Percentiles rank a stretch among this genome's conserved stretches.
Evolutionary conservation across 1,140 invertebrate genomes (phyloP).

Genomic region (Euwallacea fornicatus): DNA sequence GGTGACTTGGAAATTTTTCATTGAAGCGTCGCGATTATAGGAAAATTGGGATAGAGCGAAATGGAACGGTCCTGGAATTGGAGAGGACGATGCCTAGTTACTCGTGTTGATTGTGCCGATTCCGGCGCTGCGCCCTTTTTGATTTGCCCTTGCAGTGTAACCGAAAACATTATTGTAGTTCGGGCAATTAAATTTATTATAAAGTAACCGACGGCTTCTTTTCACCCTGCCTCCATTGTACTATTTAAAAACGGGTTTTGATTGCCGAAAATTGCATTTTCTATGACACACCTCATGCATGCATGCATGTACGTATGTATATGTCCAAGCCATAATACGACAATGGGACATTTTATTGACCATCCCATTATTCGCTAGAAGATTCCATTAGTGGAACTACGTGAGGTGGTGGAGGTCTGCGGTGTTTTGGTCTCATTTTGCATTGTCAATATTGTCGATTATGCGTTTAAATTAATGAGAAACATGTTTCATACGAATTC

Average conservation of each 20-base stretch:
- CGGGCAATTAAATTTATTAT: slow-evolving; percentile 49
- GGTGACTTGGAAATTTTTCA: too few relatives aligned
- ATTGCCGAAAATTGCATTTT: slow-evolving; percentile 26
- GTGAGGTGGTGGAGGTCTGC: background rate
- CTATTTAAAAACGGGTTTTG: slow-evolving; percentile 32
- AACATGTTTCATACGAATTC: background rate
- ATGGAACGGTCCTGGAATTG: background rate
- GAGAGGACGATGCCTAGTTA: too few relatives aligned
- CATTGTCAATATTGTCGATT: background rate
- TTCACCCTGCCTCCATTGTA: slow-evolving; percentile 39
- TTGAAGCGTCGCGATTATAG: too few relatives aligned
- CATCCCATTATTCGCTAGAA: background rate
- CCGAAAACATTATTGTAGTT: slow-evolving; percentile 45
- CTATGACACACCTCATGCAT: slow-evolving; percentile 16
- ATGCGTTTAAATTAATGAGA: background rate
- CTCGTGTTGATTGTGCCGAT: background rate
- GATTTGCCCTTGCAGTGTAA: slow-evolving; percentile 43
- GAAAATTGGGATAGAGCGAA: background rate
- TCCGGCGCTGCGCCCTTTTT: slow-evolving; percentile 32
- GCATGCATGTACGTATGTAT: too few relatives aligned
- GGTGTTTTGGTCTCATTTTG: background rate
- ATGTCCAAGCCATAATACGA: slow-evolving; percentile 7
- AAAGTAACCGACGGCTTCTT: slow-evolving; percentile 45
- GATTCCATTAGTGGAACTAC: background rate
- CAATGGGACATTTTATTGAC: background rate